These are phyloP conservation scores for Potamarius usumacintae DNA, from an alignment of 2,113 vertebrate species.

Conservation along the genomic window DNA sequence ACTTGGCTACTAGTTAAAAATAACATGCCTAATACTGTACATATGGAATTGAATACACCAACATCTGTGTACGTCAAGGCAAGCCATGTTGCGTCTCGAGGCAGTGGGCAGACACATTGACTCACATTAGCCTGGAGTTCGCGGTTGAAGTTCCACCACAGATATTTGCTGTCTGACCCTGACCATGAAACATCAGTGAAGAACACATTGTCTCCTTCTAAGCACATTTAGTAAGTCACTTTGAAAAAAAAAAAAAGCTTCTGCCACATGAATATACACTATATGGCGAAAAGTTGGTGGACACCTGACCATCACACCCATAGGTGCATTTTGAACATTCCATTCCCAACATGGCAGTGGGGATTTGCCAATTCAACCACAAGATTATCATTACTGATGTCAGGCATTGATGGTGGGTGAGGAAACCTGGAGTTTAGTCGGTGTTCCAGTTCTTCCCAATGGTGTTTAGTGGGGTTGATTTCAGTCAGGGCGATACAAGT, in stretches of 20 bases:
- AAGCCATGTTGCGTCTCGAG: slow-evolving; percentile 67
- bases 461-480: not conserved
- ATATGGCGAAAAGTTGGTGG: not conserved
- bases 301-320: not conserved
- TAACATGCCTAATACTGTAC: slow-evolving; percentile 20
- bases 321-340: not conserved
- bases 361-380: not conserved
- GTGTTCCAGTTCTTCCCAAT: not conserved
- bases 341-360: not conserved
- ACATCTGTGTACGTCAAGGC: slow-evolving; percentile 53
- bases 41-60: slow-evolving; percentile 40
- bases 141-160: slow-evolving; percentile 70
- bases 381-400: not conserved
- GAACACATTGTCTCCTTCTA: slow-evolving; percentile 21
- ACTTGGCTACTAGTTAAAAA: slow-evolving; percentile 26
- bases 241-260: not conserved
- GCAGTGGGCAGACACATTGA: slow-evolving; percentile 72
- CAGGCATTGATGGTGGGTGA: not conserved
- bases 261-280: not conserved
- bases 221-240: not conserved
- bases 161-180: slow-evolving; percentile 75
- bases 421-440: not conserved
- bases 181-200: slow-evolving; percentile 64
- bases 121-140: slow-evolving; percentile 68
- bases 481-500: not conserved